These are phyloP conservation scores for Ploceus nigricollis DNA, from an alignment of 2,113 vertebrate species.

Conservation along the genomic window DNA sequence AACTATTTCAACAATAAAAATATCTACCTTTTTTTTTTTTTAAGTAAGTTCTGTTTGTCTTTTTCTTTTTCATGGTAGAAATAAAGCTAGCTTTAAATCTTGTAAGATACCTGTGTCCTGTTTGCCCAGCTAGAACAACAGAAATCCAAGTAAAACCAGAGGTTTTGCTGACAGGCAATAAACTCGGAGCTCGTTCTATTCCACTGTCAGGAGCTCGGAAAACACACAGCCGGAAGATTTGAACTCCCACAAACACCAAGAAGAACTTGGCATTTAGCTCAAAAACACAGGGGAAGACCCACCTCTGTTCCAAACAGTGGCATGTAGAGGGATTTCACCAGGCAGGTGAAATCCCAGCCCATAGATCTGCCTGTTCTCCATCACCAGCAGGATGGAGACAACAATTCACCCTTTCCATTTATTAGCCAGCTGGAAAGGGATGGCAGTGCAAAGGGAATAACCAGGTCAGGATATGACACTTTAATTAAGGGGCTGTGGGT, in stretches of 20 bases:
- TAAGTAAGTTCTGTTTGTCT: not conserved
- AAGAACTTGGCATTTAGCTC: not conserved
- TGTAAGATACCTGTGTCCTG: not conserved
- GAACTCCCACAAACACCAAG: not conserved
- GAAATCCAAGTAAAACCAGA: not conserved
- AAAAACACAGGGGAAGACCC: not conserved
- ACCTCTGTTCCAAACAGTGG: not conserved
- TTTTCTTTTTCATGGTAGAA: not conserved
- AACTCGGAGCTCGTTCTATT: not conserved
- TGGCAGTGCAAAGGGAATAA: not conserved
- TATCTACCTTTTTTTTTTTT: not conserved
- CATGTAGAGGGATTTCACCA: accelerated
- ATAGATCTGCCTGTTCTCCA: not conserved
- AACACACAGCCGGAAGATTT: not conserved
- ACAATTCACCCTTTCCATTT: not conserved
- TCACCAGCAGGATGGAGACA: not conserved
- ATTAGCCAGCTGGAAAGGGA: not conserved
- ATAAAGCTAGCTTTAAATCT: not conserved
- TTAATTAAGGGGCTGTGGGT: not conserved
- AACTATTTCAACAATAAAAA: not conserved
- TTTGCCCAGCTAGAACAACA: not conserved
- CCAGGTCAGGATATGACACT: not conserved
- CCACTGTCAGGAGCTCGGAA: not conserved
- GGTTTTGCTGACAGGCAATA: not conserved
- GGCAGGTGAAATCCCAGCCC: not conserved